Evolutionary conservation across 2,888 invertebrate genomes (phyloP).

Genomic region (Limulus polyphemus): DNA sequence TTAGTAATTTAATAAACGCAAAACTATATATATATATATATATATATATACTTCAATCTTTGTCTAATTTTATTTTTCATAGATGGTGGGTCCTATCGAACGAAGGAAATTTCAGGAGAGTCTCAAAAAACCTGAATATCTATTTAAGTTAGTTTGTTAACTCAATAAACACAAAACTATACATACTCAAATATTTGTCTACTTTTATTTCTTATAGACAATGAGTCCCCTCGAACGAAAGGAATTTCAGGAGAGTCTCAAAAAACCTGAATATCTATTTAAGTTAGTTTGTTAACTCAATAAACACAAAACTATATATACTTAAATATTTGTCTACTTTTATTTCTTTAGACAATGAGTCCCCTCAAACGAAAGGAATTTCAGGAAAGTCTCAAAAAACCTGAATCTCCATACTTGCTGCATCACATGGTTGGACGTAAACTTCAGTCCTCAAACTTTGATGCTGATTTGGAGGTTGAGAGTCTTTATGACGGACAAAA

Average conservation of each 20-base stretch:
- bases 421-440: conserved; percentile 40
- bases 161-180: neutral
- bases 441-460: conserved; percentile 37
- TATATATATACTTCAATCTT: neutral
- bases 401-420: conserved; percentile 33
- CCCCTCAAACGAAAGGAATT: conserved; percentile 28
- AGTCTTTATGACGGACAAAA: conserved; percentile 36
- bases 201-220: conserved; percentile 21
- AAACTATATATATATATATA: too few relatives aligned
- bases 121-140: conserved; percentile 30
- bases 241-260: conserved; percentile 29
- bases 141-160: conserved; percentile 14
- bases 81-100: conserved; percentile 29
- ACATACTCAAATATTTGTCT: neutral
- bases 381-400: conserved; percentile 28
- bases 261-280: conserved; percentile 30
- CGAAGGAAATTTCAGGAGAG: conserved; percentile 28
- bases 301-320: neutral
- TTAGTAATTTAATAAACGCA: too few relatives aligned
- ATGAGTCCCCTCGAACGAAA: conserved; percentile 27
- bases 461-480: conserved; percentile 36
- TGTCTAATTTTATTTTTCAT: conserved; percentile 5
- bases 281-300: too few relatives aligned
- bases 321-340: neutral
- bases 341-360: conserved; percentile 26